These are phyloP conservation scores for Pituophis catenifer DNA, from an alignment of 2,113 vertebrate genomes.

Conservation along the genomic window DNA sequence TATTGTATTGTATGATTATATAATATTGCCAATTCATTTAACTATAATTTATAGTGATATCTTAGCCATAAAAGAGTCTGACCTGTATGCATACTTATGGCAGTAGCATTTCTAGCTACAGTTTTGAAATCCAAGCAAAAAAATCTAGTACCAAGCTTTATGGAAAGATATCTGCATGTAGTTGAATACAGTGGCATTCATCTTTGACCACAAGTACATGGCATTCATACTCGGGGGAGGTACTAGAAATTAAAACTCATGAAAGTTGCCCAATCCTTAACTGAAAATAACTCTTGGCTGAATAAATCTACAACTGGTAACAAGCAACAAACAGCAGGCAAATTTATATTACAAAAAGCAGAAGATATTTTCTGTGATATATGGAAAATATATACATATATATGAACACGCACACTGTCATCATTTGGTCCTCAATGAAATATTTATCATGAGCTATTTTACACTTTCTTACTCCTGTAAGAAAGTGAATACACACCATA, in stretches of 20 bases:
- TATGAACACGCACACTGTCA: neutral
- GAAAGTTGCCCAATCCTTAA: neutral
- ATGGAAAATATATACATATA: neutral
- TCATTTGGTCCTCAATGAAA: neutral
- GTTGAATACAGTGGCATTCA: neutral
- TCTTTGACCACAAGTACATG: neutral
- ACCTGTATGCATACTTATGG: neutral
- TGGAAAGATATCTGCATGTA: neutral
- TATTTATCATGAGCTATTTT: neutral
- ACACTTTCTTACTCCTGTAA: neutral
- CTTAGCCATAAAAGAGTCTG: neutral
- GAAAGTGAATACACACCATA: neutral
- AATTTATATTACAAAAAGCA: neutral
- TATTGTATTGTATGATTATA: neutral
- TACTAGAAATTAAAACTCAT: neutral
- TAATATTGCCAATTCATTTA: neutral
- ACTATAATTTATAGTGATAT: neutral
- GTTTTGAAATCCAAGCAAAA: neutral
- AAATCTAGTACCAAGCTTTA: neutral
- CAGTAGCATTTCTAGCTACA: neutral
- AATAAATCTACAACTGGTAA: neutral
- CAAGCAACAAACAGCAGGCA: neutral
- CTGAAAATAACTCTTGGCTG: neutral
- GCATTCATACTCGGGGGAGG: neutral
- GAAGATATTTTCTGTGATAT: neutral